Evolutionary conservation across 1,140 invertebrate species (phyloP).

Genomic region (Lethrus apterus): DNA sequence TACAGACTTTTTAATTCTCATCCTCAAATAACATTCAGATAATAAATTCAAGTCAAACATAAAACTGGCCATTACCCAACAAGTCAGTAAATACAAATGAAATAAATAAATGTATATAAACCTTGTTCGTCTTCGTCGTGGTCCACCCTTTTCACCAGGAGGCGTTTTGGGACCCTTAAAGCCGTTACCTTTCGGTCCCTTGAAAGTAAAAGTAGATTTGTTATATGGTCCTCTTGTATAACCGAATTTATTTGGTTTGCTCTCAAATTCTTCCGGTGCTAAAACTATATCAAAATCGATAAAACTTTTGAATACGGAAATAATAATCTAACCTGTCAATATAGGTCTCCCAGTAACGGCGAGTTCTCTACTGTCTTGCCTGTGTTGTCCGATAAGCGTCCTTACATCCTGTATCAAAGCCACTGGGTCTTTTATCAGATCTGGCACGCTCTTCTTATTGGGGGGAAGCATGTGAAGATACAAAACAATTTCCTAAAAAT

Average conservation of each 20-base stretch:
- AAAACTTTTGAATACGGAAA: slow-evolving; percentile 3
- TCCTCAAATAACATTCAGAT: too few species aligned
- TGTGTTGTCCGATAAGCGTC: slow-evolving; percentile 78
- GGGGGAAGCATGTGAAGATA: slow-evolving; percentile 83
- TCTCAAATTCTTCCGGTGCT: slow-evolving; percentile 27
- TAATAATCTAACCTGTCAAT: slow-evolving; percentile 44
- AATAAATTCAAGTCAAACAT: too few species aligned
- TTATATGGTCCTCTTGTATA: slow-evolving; percentile 19
- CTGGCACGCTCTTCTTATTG: slow-evolving; percentile 87
- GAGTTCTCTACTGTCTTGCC: slow-evolving; percentile 73
- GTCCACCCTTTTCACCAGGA: slow-evolving; percentile 35
- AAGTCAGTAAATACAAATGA: too few species aligned
- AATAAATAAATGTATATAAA: too few species aligned
- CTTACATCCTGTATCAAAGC: slow-evolving; percentile 82
- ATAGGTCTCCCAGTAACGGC: slow-evolving; percentile 77
- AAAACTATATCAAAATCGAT: background rate
- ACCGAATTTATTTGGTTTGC: slow-evolving; percentile 19
- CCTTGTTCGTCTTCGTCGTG: slow-evolving; percentile 35
- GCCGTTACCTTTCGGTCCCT: slow-evolving; percentile 17
- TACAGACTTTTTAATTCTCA: too few species aligned
- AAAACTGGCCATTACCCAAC: too few species aligned
- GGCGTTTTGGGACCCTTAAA: slow-evolving; percentile 16
- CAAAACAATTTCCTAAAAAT: slow-evolving; percentile 71
- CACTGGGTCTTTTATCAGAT: slow-evolving; percentile 82
- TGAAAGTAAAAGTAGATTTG: slow-evolving; percentile 19